phyloP scores from a whole-genome alignment of 2,888 invertebrate species.

The Limulus polyphemus region DNA sequence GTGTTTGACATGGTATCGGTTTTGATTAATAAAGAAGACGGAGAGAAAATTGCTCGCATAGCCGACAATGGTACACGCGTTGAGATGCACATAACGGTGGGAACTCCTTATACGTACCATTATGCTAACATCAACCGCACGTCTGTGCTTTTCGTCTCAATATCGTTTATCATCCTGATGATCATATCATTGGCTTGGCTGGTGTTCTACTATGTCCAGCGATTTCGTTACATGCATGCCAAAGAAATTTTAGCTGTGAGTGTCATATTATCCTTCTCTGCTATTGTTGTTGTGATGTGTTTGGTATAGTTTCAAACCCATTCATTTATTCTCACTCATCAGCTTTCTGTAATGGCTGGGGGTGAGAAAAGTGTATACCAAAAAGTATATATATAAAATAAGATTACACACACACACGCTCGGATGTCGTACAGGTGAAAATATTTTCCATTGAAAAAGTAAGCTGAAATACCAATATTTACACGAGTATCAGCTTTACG shows the following conservation, averaged over 20 bases:
- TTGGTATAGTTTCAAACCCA: background rate
- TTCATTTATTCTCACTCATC: background rate
- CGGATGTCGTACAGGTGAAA: no score
- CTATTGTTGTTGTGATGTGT: background rate
- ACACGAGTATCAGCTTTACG: no score
- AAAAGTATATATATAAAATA: no score
- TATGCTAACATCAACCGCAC: conserved; percentile 63
- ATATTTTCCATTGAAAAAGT: no score
- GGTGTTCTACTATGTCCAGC: conserved; percentile 88
- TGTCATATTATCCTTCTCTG: conserved; percentile 15
- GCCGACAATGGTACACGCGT: conserved; percentile 55
- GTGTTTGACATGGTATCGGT: conserved; percentile 60
- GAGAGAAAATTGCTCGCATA: conserved; percentile 55
- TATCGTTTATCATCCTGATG: conserved; percentile 90
- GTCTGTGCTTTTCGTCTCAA: conserved; percentile 85
- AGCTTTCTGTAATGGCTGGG: background rate
- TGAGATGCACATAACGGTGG: conserved; percentile 54
- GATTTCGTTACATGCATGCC: conserved; percentile 85
- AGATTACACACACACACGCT: no score
- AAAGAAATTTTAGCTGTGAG: conserved; percentile 80
- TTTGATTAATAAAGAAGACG: conserved; percentile 65
- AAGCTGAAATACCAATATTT: no score
- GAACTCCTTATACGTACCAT: conserved; percentile 46
- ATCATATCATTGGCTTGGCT: conserved; percentile 89
- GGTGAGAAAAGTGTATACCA: no score